phyloP scores from a whole-genome alignment of 2,113 vertebrate species.

The Lanius collurio region DNA sequence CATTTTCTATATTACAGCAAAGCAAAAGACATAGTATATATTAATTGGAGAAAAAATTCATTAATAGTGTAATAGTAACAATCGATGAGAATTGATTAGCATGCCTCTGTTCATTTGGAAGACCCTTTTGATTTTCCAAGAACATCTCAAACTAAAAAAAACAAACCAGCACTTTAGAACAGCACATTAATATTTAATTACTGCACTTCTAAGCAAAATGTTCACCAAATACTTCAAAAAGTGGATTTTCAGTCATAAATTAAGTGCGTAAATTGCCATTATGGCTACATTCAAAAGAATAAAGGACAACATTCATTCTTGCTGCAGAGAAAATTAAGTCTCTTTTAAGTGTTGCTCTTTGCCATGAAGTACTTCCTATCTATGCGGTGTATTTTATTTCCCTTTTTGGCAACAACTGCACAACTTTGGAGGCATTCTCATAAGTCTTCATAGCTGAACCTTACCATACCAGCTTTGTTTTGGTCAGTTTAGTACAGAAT shows the following conservation, averaged over 20 bases:
- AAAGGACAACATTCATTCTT: slow-evolving; percentile 44
- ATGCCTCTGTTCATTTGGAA: not conserved
- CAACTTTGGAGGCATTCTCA: not conserved
- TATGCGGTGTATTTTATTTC: not conserved
- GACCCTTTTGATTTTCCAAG: slow-evolving; percentile 30
- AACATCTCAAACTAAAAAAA: not conserved
- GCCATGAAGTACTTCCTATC: slow-evolving; percentile 24
- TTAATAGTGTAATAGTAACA: slow-evolving; percentile 27
- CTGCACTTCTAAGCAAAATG: slow-evolving; percentile 20
- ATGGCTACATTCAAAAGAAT: slow-evolving; percentile 43
- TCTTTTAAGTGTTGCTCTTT: slow-evolving; percentile 39
- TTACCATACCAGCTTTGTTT: not conserved
- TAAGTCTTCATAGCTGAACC: not conserved
- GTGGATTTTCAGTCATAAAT: slow-evolving; percentile 29
- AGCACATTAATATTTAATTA: slow-evolving; percentile 43
- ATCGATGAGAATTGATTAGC: slow-evolving; percentile 9
- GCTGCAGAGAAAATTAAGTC: slow-evolving; percentile 48
- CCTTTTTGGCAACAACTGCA: not conserved
- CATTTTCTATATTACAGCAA: not conserved
- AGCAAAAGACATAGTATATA: not conserved
- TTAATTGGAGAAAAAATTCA: slow-evolving; percentile 30
- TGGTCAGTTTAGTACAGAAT: not conserved
- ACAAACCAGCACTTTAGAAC: not conserved
- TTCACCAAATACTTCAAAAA: slow-evolving; percentile 30
- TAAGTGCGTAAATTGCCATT: slow-evolving; percentile 9